Evolutionary conservation across 1,140 invertebrate species (phyloP).

Genomic region (Pogonomyrmex californicus): DNA sequence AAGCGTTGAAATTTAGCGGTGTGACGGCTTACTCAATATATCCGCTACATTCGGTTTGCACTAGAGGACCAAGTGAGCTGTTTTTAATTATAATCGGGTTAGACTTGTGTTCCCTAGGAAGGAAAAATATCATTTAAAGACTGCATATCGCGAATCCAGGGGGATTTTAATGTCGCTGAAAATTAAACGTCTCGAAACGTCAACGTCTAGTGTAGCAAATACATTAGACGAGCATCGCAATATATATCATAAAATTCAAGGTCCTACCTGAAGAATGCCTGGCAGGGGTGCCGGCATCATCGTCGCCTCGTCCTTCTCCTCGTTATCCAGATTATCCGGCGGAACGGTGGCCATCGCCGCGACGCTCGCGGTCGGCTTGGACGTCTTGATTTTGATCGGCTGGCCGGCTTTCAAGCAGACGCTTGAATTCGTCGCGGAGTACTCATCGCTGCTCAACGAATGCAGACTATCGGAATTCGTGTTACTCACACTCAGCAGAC

Average conservation of each 20-base stretch:
- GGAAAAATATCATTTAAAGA: slow-evolving; percentile 75
- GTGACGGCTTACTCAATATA: slow-evolving; percentile 74
- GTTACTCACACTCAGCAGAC: slow-evolving; percentile 87
- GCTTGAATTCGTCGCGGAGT: slow-evolving; percentile 75
- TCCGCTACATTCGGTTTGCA: slow-evolving; percentile 74
- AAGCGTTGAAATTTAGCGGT: slow-evolving; percentile 68
- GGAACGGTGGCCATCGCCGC: slow-evolving; percentile 80
- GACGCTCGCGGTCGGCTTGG: slow-evolving; percentile 83
- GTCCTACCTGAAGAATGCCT: slow-evolving; percentile 89
- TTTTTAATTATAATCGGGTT: slow-evolving; percentile 76
- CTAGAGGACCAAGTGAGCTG: slow-evolving; percentile 75
- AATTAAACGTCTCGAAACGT: slow-evolving; percentile 17
- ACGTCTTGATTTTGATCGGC: slow-evolving; percentile 70
- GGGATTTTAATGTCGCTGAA: slow-evolving; percentile 29
- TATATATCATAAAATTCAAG: neutral
- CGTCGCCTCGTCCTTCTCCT: slow-evolving; percentile 81
- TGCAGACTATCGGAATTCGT: slow-evolving; percentile 87
- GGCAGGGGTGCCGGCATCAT: slow-evolving; percentile 84
- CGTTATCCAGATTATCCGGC: slow-evolving; percentile 73
- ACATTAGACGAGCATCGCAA: neutral
- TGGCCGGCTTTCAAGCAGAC: slow-evolving; percentile 71
- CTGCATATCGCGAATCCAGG: slow-evolving; percentile 27
- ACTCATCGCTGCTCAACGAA: slow-evolving; percentile 88
- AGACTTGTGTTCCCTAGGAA: slow-evolving; percentile 79
- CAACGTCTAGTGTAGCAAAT: neutral